A percentile compares a stretch with the other conserved stretches of the same genome.
These are phyloP conservation scores for Alfaro cultratus DNA, from an alignment of 2,797 vertebrate genomes.

Conservation along the genomic window DNA sequence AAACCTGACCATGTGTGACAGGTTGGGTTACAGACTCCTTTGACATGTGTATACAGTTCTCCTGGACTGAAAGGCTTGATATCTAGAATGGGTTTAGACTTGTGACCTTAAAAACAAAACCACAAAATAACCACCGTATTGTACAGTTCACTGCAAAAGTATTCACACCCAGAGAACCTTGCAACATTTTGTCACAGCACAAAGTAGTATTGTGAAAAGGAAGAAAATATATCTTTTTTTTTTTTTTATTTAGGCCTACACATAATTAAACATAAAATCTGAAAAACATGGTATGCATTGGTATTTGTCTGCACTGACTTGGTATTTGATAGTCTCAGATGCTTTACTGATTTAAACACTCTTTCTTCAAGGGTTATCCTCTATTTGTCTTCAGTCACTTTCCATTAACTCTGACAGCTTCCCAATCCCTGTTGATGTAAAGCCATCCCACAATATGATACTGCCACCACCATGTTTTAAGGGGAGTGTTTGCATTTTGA, in stretches of 20 bases:
- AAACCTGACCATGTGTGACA: constrained; percentile 54
- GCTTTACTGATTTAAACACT: neutral
- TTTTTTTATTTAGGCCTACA: neutral
- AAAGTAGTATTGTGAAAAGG: neutral
- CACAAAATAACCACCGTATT: neutral
- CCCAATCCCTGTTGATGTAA: neutral
- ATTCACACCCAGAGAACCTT: neutral
- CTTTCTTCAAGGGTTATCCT: neutral
- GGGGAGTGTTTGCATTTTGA: neutral
- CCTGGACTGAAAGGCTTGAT: constrained; percentile 49
- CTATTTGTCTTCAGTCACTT: neutral
- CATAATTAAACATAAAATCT: neutral
- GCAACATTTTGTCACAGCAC: neutral
- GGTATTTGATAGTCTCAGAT: neutral
- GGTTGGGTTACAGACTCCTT: constrained; percentile 52
- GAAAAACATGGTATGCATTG: neutral
- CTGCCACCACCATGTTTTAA: neutral
- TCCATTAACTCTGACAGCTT: neutral
- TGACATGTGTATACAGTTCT: constrained; percentile 37
- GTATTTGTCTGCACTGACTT: neutral
- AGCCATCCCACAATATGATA: neutral
- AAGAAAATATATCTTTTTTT: neutral
- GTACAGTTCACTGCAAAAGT: neutral
- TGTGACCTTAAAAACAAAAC: constrained; percentile 8
- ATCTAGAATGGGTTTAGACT: constrained; percentile 31